Conservation (phyloP, 2,888 invertebrate species). For the Pristionchus entomophagus region DNA sequence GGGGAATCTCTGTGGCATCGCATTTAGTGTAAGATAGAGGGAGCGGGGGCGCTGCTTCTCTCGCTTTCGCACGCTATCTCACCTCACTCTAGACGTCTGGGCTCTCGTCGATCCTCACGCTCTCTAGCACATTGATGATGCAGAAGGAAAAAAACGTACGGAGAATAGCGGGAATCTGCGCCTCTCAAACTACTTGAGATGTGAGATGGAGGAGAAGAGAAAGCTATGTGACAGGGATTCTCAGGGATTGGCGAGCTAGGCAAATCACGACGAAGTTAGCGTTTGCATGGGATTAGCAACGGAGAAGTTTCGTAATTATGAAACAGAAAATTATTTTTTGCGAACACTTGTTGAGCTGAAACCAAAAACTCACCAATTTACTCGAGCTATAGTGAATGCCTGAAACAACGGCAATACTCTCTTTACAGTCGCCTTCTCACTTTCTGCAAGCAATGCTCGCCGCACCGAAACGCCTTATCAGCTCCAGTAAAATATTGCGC, state of each 20-base stretch:
- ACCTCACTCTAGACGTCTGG: not conserved
- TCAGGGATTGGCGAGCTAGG: not conserved
- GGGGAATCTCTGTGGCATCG: constrained; percentile 28
- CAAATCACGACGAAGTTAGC: not conserved
- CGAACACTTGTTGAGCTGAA: no score
- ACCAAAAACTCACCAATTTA: not conserved
- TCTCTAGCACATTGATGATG: no score
- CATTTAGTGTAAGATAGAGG: not conserved
- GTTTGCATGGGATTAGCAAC: not conserved
- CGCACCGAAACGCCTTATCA: no score
- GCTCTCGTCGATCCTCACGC: not conserved
- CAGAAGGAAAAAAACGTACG: not conserved
- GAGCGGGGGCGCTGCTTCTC: constrained; percentile 28
- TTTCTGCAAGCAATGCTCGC: no score
- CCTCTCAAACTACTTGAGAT: constrained; percentile 36
- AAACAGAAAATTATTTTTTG: not conserved
- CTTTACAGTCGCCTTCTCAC: no score
- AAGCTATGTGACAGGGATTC: constrained; percentile 1
- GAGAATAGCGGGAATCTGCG: constrained; percentile 24
- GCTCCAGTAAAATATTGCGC: no score
- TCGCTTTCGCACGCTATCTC: constrained; percentile 29
- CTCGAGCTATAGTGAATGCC: not conserved
- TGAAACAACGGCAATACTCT: no score
- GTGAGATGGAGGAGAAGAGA: not conserved
- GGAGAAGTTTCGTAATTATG: not conserved